Conservation (phyloP, 2,113 vertebrate genomes). For the Anthoscopus minutus region DNA sequence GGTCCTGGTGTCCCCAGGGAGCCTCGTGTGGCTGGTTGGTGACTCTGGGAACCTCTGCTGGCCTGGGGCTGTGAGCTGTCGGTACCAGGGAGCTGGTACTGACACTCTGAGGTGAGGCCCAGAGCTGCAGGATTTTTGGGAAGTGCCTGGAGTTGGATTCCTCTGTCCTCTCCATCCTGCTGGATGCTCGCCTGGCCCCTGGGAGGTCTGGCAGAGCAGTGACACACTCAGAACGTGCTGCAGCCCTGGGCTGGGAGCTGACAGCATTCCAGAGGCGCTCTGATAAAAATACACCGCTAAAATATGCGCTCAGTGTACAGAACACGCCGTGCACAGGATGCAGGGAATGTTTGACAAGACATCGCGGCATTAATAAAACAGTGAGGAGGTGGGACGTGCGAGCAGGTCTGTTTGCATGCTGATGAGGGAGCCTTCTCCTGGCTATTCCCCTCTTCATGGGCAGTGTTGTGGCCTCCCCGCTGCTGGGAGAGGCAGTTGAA, state of each 20-base stretch:
- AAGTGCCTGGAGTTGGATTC: fast-evolving
- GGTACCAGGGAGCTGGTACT: fast-evolving
- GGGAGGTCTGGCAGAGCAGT: neutral
- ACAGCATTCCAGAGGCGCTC: neutral
- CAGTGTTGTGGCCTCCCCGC: neutral
- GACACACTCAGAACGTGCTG: fast-evolving
- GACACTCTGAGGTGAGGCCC: neutral
- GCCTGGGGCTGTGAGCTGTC: neutral
- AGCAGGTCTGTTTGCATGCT: neutral
- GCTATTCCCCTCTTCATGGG: fast-evolving
- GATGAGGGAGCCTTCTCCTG: neutral
- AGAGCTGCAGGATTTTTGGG: neutral
- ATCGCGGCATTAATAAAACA: neutral
- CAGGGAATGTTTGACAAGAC: neutral
- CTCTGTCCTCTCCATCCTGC: neutral
- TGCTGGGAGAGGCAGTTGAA: neutral
- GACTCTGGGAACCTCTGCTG: neutral
- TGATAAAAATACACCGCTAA: constrained; percentile 8
- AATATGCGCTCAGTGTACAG: neutral
- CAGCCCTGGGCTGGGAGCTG: neutral
- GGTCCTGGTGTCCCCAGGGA: neutral
- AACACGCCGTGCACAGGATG: neutral
- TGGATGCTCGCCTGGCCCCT: neutral
- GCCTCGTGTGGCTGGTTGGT: neutral
- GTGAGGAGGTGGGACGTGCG: neutral